These are phyloP conservation scores for Glomeris marginata DNA, from an alignment of 2,888 invertebrate genomes.

Conservation along the genomic window DNA sequence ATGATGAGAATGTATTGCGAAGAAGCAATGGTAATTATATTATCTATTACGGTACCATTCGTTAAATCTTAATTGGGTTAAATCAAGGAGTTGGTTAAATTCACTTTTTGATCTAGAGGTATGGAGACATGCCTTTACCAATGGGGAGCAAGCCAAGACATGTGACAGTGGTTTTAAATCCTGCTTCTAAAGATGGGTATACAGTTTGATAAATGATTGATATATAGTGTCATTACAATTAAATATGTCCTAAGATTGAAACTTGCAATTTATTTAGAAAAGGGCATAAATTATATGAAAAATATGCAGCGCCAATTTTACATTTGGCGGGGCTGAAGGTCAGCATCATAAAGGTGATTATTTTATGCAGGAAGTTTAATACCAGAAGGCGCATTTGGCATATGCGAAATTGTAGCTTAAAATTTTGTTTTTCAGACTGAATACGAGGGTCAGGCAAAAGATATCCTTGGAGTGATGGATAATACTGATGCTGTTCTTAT, in stretches of 20 bases:
- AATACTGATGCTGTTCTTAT: constrained; percentile 73
- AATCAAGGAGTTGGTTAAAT: neutral
- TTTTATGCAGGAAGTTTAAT: neutral
- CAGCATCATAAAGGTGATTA: constrained; percentile 28
- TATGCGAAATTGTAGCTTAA: neutral
- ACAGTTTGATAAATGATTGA: constrained; percentile 16
- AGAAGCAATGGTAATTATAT: constrained; percentile 41
- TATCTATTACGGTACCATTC: neutral
- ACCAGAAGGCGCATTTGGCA: neutral
- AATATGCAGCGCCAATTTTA: constrained; percentile 83
- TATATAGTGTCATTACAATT: neutral
- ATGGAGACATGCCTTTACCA: constrained; percentile 49
- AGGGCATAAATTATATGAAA: constrained; percentile 52
- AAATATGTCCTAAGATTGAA: neutral
- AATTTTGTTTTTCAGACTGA: constrained; percentile 50
- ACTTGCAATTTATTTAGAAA: constrained; percentile 31
- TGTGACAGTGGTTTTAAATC: constrained; percentile 78
- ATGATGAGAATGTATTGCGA: constrained; percentile 66
- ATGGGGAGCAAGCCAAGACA: constrained; percentile 47
- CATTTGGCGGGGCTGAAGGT: constrained; percentile 70
- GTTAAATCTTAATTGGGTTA: constrained; percentile 1
- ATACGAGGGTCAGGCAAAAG: constrained; percentile 73
- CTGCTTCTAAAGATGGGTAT: constrained; percentile 66
- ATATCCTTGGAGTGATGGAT: constrained; percentile 55
- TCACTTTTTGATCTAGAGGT: constrained; percentile 30